phyloP scores from a whole-genome alignment of 2,797 vertebrate species.

The Limnodromus scolopaceus region DNA sequence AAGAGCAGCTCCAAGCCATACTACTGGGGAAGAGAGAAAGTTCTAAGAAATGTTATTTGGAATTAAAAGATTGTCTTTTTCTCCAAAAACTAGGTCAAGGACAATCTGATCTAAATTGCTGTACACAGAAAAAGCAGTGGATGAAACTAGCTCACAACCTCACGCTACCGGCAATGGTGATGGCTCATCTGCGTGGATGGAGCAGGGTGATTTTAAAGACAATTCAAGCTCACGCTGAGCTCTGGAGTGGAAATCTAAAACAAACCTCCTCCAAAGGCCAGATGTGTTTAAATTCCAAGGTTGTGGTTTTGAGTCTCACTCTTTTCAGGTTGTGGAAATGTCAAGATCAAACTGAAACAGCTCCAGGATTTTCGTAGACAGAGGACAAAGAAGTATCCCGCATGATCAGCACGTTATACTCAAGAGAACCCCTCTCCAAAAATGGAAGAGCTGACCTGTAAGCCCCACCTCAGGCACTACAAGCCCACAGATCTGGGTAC shows the following conservation, averaged over 20 bases:
- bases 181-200: not conserved
- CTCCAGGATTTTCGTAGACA: not conserved
- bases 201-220: not conserved
- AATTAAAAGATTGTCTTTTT: not conserved
- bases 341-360: not conserved
- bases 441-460: rapidly evolving
- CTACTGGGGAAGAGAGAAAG: not conserved
- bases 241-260: not conserved
- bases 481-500: not conserved
- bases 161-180: rapidly evolving
- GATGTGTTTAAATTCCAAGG: not conserved
- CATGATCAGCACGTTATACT: rapidly evolving
- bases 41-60: not conserved
- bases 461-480: not conserved
- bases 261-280: not conserved
- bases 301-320: not conserved
- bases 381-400: not conserved
- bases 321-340: not conserved
- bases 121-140: not conserved
- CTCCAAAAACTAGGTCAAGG: not conserved
- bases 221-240: not conserved
- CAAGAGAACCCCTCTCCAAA: not conserved
- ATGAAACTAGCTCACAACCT: not conserved
- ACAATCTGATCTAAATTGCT: not conserved
- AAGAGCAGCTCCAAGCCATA: not conserved